Evolutionary conservation across 2,888 invertebrate species (phyloP).

Genomic region (Synergus japonicus): DNA sequence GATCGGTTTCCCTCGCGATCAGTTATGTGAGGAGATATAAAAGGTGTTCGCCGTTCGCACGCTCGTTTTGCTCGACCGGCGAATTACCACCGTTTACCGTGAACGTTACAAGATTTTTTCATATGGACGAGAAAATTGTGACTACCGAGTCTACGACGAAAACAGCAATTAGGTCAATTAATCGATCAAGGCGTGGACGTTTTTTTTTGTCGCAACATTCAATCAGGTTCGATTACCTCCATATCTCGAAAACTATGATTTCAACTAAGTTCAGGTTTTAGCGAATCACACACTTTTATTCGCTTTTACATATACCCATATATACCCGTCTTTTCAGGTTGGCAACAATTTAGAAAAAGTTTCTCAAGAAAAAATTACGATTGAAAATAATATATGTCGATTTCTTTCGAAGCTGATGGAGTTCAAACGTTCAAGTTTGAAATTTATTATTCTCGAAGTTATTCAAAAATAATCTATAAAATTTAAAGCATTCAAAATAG

Average conservation of each 20-base stretch:
- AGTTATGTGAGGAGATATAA: not conserved
- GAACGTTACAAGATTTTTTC: not conserved
- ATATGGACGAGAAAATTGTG: not conserved
- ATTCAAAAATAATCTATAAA: no score
- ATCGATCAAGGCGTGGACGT: conserved; percentile 1
- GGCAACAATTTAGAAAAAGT: no score
- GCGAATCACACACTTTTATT: not conserved
- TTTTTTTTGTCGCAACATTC: not conserved
- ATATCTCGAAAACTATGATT: not conserved
- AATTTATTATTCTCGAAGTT: no score
- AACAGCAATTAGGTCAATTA: conserved; percentile 6
- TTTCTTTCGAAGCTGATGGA: no score
- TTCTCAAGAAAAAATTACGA: no score
- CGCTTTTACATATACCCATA: not conserved
- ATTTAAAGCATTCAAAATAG: not conserved
- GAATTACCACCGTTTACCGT: not conserved
- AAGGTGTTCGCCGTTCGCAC: not conserved
- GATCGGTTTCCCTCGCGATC: not conserved
- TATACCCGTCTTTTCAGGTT: no score
- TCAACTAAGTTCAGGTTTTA: not conserved
- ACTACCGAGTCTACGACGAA: not conserved
- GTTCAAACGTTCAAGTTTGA: no score
- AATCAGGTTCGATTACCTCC: not conserved
- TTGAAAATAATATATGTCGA: no score
- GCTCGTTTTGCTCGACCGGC: not conserved